Evolutionary conservation across 1,140 invertebrate genomes (phyloP).

Genomic region (Neodiprion lecontei): DNA sequence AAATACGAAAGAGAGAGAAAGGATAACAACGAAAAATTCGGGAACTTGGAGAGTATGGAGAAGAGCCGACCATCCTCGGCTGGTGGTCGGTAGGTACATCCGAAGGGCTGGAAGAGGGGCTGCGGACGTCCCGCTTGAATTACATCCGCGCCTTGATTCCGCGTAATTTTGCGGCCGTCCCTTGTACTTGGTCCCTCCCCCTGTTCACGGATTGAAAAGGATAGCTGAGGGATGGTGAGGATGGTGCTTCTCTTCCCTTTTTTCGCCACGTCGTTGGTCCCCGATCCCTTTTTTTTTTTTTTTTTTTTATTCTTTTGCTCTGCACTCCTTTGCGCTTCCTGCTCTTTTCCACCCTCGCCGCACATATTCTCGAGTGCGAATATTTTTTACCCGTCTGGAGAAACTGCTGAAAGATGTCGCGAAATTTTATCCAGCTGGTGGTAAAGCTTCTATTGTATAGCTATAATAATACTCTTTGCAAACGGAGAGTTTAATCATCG

Average conservation of each 20-base stretch:
- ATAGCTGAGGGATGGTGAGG: not conserved
- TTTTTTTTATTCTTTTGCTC: not conserved
- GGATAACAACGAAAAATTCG: too few relatives aligned
- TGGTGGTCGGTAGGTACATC: not conserved
- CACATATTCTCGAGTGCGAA: not conserved
- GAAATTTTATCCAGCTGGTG: too few relatives aligned
- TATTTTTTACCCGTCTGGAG: too few relatives aligned
- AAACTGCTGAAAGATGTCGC: too few relatives aligned
- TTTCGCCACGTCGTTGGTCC: not conserved
- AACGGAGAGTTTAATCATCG: not conserved
- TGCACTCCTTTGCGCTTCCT: not conserved
- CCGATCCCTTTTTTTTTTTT: not conserved
- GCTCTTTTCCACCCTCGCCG: not conserved
- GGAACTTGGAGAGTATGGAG: too few relatives aligned
- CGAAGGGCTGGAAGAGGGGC: not conserved
- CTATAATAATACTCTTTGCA: too few relatives aligned
- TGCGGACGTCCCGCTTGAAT: conserved; percentile 4
- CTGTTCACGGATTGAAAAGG: not conserved
- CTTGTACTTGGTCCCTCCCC: not conserved
- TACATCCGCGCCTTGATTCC: conserved; percentile 4
- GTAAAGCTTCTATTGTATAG: too few relatives aligned
- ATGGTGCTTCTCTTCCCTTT: not conserved
- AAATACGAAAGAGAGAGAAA: not conserved
- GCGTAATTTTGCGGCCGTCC: conserved; percentile 9
- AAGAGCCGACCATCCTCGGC: too few relatives aligned